Conservation (phyloP, 2,113 vertebrate species). For the Elanus axillaris region DNA sequence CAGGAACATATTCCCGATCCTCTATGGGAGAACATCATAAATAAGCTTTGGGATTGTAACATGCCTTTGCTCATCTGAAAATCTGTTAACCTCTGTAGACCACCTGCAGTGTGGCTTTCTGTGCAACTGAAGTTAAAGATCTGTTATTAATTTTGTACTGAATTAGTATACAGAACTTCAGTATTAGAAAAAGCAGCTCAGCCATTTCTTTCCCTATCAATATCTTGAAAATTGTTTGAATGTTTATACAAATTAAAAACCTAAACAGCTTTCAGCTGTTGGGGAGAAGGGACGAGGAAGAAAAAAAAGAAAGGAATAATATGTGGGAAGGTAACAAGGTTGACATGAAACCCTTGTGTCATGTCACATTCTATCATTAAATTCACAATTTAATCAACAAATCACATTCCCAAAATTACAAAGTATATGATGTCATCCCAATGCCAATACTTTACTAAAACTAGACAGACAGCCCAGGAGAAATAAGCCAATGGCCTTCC, state of each 20-base stretch:
- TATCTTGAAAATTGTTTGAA: not conserved
- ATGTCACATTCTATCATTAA: not conserved
- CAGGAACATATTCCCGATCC: not conserved
- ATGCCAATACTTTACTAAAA: not conserved
- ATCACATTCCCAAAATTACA: not conserved
- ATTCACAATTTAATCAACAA: not conserved
- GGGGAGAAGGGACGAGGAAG: not conserved
- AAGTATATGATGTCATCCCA: not conserved
- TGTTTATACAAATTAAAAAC: not conserved
- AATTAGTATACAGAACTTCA: not conserved
- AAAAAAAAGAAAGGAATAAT: not conserved
- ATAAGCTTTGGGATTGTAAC: not conserved
- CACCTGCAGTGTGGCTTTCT: not conserved
- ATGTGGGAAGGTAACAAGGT: not conserved
- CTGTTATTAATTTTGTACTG: not conserved
- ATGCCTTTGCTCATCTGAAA: not conserved
- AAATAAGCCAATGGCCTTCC: not conserved
- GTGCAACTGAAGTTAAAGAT: not conserved
- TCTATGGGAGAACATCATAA: rapidly evolving
- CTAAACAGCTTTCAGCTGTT: not conserved
- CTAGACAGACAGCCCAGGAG: not conserved
- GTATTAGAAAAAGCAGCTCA: not conserved
- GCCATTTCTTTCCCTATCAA: not conserved
- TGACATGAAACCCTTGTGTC: not conserved
- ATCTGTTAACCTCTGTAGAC: not conserved